These are phyloP conservation scores for Naso thynnoides DNA, from an alignment of 2,797 vertebrate species.

Conservation along the genomic window DNA sequence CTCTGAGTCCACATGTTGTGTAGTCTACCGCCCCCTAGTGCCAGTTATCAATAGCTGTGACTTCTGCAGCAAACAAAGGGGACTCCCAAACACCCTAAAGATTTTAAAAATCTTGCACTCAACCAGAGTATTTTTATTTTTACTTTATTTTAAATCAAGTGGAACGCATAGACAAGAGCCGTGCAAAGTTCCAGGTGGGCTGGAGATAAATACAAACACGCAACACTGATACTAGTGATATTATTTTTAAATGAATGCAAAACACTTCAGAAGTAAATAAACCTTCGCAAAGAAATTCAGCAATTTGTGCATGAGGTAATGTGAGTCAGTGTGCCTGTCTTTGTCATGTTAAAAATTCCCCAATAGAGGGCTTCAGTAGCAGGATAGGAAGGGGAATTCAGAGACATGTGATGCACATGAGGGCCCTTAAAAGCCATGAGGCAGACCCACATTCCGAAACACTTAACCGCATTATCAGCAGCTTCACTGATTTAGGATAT, in stretches of 20 bases:
- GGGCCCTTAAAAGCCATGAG: constrained; percentile 8
- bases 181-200: constrained; percentile 18
- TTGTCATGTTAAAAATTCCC: not conserved
- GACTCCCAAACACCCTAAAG: not conserved
- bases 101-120: not conserved
- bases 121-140: constrained; percentile 4
- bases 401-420: not conserved
- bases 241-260: constrained; percentile 26
- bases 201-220: constrained; percentile 44
- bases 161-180: constrained; percentile 32
- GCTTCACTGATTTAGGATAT: constrained; percentile 24
- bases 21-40: constrained; percentile 54
- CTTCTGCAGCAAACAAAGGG: not conserved
- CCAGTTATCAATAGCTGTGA: not conserved
- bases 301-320: constrained; percentile 35
- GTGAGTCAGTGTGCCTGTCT: not conserved
- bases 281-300: constrained; percentile 32
- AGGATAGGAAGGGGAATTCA: not conserved
- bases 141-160: constrained; percentile 62
- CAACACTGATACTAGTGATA: constrained; percentile 22
- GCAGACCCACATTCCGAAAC: constrained; percentile 31
- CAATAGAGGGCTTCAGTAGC: constrained; percentile 12
- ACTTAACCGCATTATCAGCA: constrained; percentile 20
- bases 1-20: not conserved
- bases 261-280: constrained; percentile 26